Conservation (phyloP, 2,888 invertebrate genomes). For the Caenorhabditis macrosperma region DNA sequence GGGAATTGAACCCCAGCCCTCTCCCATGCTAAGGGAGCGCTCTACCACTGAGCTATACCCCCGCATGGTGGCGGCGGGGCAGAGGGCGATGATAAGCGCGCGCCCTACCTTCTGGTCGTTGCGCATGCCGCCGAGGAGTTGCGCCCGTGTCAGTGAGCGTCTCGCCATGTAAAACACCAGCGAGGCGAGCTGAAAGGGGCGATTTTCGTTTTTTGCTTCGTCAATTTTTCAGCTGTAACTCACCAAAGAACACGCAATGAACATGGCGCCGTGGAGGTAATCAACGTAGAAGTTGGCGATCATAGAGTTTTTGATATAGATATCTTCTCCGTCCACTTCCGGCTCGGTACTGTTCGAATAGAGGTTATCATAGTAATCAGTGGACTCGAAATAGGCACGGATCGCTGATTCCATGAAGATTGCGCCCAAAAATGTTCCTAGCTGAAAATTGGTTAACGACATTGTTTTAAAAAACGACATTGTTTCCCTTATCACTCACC, state of each 20-base stretch:
- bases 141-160: slow-evolving; percentile 10
- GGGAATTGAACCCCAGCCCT: slow-evolving; percentile 76
- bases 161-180: slow-evolving; percentile 6
- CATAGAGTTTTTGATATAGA: slow-evolving; percentile 7
- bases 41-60: slow-evolving; percentile 77
- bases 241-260: no score
- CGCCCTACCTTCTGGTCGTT: slow-evolving; percentile 42
- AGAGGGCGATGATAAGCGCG: not conserved
- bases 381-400: not conserved
- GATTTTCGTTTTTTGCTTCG: not conserved
- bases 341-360: not conserved
- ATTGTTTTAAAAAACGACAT: not conserved
- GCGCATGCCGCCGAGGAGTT: slow-evolving; percentile 29
- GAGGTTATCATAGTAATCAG: no score
- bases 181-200: slow-evolving; percentile 1
- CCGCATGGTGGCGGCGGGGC: slow-evolving; percentile 9
- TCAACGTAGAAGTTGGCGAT: slow-evolving; percentile 16
- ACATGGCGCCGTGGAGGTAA: slow-evolving; percentile 27
- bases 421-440: no score
- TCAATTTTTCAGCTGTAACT: no score
- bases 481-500: slow-evolving; percentile 4
- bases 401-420: not conserved
- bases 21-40: slow-evolving; percentile 78
- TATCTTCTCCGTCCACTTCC: not conserved
- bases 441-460: no score